A percentile compares a stretch with the other conserved stretches of the same genome.
phyloP scores from a whole-genome alignment of 2,888 invertebrate genomes.

The Andrena chrysosceles region DNA sequence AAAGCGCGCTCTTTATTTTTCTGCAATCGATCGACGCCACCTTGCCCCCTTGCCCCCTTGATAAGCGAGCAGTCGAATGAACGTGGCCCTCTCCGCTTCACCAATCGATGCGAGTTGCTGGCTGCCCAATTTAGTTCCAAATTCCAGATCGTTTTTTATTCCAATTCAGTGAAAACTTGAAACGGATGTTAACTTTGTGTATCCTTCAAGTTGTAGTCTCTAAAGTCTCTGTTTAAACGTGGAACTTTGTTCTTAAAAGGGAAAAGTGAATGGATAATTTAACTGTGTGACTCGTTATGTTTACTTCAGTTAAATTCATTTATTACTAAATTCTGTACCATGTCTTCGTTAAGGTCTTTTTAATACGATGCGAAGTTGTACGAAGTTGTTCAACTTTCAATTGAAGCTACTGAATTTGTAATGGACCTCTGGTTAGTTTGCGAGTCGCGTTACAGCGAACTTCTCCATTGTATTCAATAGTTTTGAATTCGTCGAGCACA shows the following conservation, averaged over 20 bases:
- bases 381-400: conserved; percentile 26
- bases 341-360: neutral
- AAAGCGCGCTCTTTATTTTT: conserved; percentile 50
- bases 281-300: too few relatives aligned
- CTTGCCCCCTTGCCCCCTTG: neutral
- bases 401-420: conserved; percentile 46
- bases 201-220: too few relatives aligned
- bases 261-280: too few relatives aligned
- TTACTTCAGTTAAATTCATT: neutral
- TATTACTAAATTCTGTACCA: neutral
- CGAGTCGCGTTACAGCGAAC: conserved; percentile 34
- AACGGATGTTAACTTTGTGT: too few relatives aligned
- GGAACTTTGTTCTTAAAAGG: too few relatives aligned
- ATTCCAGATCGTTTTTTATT: neutral
- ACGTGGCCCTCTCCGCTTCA: neutral
- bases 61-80: conserved; percentile 36
- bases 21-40: conserved; percentile 54
- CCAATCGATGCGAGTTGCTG: too few relatives aligned
- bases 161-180: too few relatives aligned
- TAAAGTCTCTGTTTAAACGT: too few relatives aligned
- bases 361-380: too few relatives aligned
- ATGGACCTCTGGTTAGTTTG: conserved; percentile 23
- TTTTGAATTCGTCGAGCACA: conserved; percentile 37
- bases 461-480: conserved; percentile 48
- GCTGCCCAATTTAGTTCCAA: neutral